These are phyloP conservation scores for Protomyctophum bolini DNA, from an alignment of 2,113 vertebrate genomes.

Conservation along the genomic window DNA sequence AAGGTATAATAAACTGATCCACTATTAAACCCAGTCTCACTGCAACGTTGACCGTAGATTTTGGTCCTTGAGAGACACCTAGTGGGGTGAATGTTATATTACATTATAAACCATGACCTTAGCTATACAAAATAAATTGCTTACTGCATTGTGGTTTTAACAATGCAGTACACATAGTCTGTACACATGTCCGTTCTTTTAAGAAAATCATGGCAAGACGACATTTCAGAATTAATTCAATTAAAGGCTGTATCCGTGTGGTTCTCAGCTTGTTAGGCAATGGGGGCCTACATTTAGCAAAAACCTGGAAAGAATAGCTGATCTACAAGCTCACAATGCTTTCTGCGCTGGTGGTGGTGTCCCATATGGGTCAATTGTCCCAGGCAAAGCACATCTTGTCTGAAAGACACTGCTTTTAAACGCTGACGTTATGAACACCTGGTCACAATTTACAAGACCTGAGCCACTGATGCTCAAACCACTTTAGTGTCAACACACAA, in stretches of 20 bases:
- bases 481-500: neutral
- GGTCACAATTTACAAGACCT: neutral
- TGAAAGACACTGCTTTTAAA: neutral
- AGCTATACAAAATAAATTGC: neutral
- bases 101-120: neutral
- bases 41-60: neutral
- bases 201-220: neutral
- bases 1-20: neutral
- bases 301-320: too few species aligned
- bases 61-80: slow-evolving; percentile 52
- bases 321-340: too few species aligned
- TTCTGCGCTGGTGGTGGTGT: too few species aligned
- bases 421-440: neutral
- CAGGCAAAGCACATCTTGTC: too few species aligned
- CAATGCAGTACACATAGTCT: too few species aligned
- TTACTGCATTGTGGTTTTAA: neutral
- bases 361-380: too few species aligned
- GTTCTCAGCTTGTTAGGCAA: too few species aligned
- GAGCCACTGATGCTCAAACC: neutral
- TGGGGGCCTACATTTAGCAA: too few species aligned
- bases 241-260: too few species aligned
- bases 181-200: too few species aligned
- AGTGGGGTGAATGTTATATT: slow-evolving; percentile 35
- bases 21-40: neutral
- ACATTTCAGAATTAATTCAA: too few species aligned